Conservation (phyloP, 2,888 invertebrate genomes). For the Galerucella calmariensis region DNA sequence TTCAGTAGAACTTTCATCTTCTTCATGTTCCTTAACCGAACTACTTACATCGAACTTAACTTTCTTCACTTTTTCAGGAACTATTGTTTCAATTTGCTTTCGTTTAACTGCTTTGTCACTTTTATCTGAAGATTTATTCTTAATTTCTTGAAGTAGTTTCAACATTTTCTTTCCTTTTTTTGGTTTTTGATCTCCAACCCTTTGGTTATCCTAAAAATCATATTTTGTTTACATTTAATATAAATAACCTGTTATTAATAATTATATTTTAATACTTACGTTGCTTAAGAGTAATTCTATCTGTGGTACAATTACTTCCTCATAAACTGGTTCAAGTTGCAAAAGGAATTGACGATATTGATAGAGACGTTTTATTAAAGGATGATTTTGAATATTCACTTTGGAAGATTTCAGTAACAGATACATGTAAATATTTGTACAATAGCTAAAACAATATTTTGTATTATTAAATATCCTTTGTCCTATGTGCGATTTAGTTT, state of each 20-base stretch:
- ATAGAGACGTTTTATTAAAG: constrained; percentile 86
- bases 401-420: constrained; percentile 83
- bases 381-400: constrained; percentile 81
- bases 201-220: constrained; percentile 29
- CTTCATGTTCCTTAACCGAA: constrained; percentile 35
- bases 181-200: constrained; percentile 15
- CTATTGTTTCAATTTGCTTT: constrained; percentile 20
- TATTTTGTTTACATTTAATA: background rate
- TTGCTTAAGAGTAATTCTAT: constrained; percentile 70
- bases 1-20: constrained; percentile 53
- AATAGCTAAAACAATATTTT: constrained; percentile 74
- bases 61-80: constrained; percentile 44
- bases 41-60: constrained; percentile 45
- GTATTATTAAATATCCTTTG: background rate
- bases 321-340: constrained; percentile 78
- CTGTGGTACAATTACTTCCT: constrained; percentile 75
- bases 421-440: constrained; percentile 87
- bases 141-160: constrained; percentile 52
- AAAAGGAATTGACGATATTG: constrained; percentile 82
- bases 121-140: constrained; percentile 30
- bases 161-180: constrained; percentile 63
- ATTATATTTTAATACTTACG: constrained; percentile 19
- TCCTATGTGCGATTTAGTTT: background rate
- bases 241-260: background rate
- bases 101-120: constrained; percentile 28